A percentile compares a stretch with the other conserved stretches of the same genome.
These are phyloP conservation scores for Schlechtendalia chinensis DNA, from an alignment of 1,140 invertebrate genomes.

Conservation along the genomic window DNA sequence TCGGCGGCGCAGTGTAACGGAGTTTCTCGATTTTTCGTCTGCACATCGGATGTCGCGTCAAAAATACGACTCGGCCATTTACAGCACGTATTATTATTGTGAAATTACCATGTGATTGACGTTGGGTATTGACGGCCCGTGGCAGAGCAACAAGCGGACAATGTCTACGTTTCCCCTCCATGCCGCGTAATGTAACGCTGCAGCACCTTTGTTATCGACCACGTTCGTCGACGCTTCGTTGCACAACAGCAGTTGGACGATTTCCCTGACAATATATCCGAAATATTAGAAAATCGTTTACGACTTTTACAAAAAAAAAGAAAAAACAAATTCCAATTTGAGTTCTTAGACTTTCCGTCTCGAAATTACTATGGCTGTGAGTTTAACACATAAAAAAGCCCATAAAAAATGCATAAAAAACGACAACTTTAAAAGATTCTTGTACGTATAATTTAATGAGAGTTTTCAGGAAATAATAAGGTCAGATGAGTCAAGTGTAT, in stretches of 20 bases:
- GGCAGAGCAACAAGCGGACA: slow-evolving; percentile 72
- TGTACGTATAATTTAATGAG: too few relatives aligned
- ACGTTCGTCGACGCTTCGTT: slow-evolving; percentile 88
- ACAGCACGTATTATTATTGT: background rate
- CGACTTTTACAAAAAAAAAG: slow-evolving; percentile 7
- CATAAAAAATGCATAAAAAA: too few relatives aligned
- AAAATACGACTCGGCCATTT: background rate
- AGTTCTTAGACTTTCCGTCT: too few relatives aligned
- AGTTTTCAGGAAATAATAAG: too few relatives aligned
- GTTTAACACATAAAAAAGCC: too few relatives aligned
- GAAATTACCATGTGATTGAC: slow-evolving; percentile 63
- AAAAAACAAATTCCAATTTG: too few relatives aligned
- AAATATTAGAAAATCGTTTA: background rate
- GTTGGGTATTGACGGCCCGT: slow-evolving; percentile 73
- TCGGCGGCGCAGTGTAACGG: slow-evolving; percentile 91
- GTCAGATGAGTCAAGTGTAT: too few relatives aligned
- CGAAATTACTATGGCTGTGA: too few relatives aligned
- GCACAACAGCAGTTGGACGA: slow-evolving; percentile 79
- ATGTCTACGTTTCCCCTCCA: slow-evolving; percentile 86
- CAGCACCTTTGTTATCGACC: slow-evolving; percentile 79
- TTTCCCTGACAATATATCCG: slow-evolving; percentile 66
- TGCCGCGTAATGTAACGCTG: slow-evolving; percentile 82
- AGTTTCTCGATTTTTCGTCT: slow-evolving; percentile 92
- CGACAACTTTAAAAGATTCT: too few relatives aligned
- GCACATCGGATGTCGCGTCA: slow-evolving; percentile 55